Evolutionary conservation across 30 jellyfish, hydroid and myxozoan genomes (phyloP).

Genomic region (Sanderia malayensis): DNA sequence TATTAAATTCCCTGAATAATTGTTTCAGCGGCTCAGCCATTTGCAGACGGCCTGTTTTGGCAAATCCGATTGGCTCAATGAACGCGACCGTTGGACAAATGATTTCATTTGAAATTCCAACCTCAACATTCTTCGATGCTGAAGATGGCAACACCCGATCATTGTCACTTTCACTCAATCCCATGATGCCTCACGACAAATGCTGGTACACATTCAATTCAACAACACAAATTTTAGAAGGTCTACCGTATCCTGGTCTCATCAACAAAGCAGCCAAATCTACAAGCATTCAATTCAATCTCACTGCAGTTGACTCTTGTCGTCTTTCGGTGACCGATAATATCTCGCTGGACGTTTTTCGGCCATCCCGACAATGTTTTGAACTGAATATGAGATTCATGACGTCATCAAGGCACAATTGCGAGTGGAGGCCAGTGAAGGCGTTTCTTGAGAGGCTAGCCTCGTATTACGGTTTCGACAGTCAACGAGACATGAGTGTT

Average conservation of each 20-base stretch:
- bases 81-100: conserved; percentile 32
- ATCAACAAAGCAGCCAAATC: not conserved
- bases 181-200: not conserved
- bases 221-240: conserved; percentile 27
- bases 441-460: conserved; percentile 34
- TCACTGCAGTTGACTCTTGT: conserved; percentile 43
- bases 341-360: conserved; percentile 13
- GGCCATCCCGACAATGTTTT: conserved; percentile 54
- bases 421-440: conserved; percentile 49
- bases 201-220: conserved; percentile 50
- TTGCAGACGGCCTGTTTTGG: conserved; percentile 30
- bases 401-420: conserved; percentile 7
- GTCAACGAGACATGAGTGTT: conserved; percentile 21
- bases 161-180: conserved; percentile 20
- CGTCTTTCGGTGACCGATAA: conserved; percentile 26
- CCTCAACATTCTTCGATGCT: conserved; percentile 19
- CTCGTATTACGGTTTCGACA: conserved; percentile 32
- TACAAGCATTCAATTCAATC: not conserved
- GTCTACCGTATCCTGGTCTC: conserved; percentile 35
- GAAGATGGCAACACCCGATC: conserved; percentile 68
- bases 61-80: conserved; percentile 1
- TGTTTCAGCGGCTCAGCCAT: conserved; percentile 13
- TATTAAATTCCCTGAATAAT: no score
- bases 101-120: conserved; percentile 29
- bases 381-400: conserved; percentile 34